Percentiles rank a stretch among this genome's conserved stretches.
phyloP scores from a whole-genome alignment of 2,797 vertebrate species.

The Propithecus perrieri region DNA sequence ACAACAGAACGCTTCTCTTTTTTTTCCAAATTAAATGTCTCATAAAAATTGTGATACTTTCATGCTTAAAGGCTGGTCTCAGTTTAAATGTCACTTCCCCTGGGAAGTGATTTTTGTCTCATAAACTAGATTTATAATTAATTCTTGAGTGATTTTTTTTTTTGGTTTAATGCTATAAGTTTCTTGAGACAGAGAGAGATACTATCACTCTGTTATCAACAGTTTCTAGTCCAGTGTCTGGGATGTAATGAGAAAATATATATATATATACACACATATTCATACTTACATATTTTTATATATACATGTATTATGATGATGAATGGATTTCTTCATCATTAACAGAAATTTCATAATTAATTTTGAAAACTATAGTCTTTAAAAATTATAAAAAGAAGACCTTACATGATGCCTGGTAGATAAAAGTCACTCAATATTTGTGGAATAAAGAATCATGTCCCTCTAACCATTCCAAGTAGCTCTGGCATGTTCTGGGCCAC shows the following conservation, averaged over 20 bases:
- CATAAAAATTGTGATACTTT: not conserved
- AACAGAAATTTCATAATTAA: not conserved
- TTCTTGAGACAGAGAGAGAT: not conserved
- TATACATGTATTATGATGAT: not conserved
- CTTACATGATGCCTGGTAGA: not conserved
- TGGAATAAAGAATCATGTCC: not conserved
- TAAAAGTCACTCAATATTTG: not conserved
- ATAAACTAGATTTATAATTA: slow-evolving; percentile 8
- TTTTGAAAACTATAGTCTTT: not conserved
- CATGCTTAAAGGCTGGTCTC: not conserved
- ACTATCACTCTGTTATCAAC: not conserved
- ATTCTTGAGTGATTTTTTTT: not conserved
- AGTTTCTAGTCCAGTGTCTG: not conserved
- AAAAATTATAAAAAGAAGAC: not conserved
- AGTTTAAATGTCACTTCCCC: not conserved
- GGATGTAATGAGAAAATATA: not conserved
- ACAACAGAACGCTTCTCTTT: not conserved
- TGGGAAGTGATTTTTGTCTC: not conserved
- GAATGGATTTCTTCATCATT: not conserved
- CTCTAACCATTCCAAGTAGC: not conserved
- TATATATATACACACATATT: too few species aligned
- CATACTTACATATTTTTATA: too few species aligned
- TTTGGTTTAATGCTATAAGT: not conserved
- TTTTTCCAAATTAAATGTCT: not conserved
- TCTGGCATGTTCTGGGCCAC: not conserved